Base-by-base conservation (phyloP, 2,113 vertebrate species). In the Carollia perspicillata region DNA sequence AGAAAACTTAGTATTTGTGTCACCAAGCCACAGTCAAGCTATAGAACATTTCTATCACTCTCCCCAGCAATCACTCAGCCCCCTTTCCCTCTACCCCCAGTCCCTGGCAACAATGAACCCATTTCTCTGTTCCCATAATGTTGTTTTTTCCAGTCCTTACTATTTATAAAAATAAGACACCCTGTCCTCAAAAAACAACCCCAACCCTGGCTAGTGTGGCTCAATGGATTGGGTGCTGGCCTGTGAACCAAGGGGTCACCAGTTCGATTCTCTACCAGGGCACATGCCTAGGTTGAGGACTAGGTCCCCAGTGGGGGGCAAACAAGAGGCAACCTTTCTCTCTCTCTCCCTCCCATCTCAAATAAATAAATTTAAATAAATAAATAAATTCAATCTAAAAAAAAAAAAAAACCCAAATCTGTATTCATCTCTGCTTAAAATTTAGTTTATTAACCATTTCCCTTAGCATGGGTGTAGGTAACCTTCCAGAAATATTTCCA, bases 111-210 rank as follows among this genome's bases (percentile, higher is more conserved):
- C 63, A 69, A 35, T 26, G 18, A 10, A 80, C 18, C 37, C 12
- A 14, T 14, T 72, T 53, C 92, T 90, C 44, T 44, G 2, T 86
- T 37, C 0, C 2, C 5, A 28, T 65, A 72, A 17, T 66, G 85
- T 83, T 80, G 44, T n/a, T 20, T 72, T 89, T 85, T 68, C 47
- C 16, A 77, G 40, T 2, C 37, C 17, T 69, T 69, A 68, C 44
- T 92, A 55, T 68, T 95, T 84, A 37, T 53, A 91, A 95, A 92
- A 89, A 68, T 65, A 53, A 85, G 93, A 88, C 0, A 10, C 1
- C 14, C 3, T 49, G 6, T 68, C 2, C 47, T 65, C 16, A 71
- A 53, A 53, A 53, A 20, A 6, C 18, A 53, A 53, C 51, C 51
- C 51, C 51, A 20, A 18, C 51, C 51, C 18, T 53, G 51, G 51